phyloP scores from a whole-genome alignment of 2,888 invertebrate species.

The Pyrocoelia pectoralis region DNA sequence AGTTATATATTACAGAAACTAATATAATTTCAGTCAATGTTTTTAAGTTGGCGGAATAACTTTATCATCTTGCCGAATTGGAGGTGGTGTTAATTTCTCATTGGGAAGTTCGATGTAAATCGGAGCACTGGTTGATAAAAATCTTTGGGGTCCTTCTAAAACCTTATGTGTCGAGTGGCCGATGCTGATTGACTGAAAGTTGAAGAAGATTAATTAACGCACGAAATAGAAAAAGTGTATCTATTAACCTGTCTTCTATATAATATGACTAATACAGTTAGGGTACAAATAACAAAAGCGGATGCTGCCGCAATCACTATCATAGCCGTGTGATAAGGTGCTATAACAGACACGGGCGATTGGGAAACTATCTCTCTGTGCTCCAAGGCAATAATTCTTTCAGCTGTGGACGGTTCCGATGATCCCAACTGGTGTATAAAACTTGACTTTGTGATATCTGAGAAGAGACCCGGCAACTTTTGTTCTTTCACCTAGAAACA shows the following conservation, averaged over 20 bases:
- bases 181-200: constrained; percentile 58
- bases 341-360: constrained; percentile 71
- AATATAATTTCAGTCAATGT: background rate
- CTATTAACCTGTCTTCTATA: constrained; percentile 69
- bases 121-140: constrained; percentile 70
- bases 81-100: constrained; percentile 60
- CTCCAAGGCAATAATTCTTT: constrained; percentile 64
- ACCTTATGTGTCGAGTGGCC: constrained; percentile 61
- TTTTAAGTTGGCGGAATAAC: constrained; percentile 2
- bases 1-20: constrained; percentile 8
- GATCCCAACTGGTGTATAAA: constrained; percentile 65
- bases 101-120: constrained; percentile 74
- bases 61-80: constrained; percentile 21
- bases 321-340: constrained; percentile 78
- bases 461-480: constrained; percentile 62
- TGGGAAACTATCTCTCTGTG: constrained; percentile 75
- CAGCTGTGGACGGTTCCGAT: constrained; percentile 51
- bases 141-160: constrained; percentile 63
- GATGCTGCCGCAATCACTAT: constrained; percentile 81
- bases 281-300: constrained; percentile 80
- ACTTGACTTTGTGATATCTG: constrained; percentile 71
- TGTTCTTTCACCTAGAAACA: constrained; percentile 61
- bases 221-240: no score
- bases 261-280: constrained; percentile 77
- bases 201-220: background rate